Conservation (phyloP, 2,888 invertebrate species). For the Apamea anceps region DNA sequence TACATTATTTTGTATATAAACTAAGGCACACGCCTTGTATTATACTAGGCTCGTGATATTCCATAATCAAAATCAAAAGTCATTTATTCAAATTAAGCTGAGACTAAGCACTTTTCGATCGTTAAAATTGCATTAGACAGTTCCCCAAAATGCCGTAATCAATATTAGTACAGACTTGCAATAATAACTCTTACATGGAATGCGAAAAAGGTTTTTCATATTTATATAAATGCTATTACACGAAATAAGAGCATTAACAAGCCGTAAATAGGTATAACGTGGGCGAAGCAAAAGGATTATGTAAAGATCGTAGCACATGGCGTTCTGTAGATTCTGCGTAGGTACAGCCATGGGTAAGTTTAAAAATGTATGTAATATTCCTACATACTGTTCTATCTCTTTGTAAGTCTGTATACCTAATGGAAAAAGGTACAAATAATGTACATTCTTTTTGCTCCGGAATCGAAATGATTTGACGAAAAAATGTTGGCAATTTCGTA, state of each 20-base stretch:
- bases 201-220: too few species aligned
- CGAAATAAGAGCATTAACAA: neutral
- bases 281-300: conserved; percentile 1
- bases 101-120: neutral
- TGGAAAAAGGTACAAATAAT: conserved; percentile 38
- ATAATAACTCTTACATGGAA: neutral
- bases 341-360: conserved; percentile 27
- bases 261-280: neutral
- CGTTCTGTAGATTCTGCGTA: conserved; percentile 24
- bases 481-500: conserved; percentile 59
- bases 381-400: conserved; percentile 17
- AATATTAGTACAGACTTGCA: neutral
- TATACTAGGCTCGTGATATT: neutral
- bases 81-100: neutral
- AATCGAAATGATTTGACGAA: conserved; percentile 56
- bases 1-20: too few species aligned
- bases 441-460: conserved; percentile 33
- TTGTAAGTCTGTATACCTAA: conserved; percentile 10
- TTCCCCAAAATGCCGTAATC: neutral
- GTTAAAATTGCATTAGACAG: neutral
- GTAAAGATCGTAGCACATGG: neutral
- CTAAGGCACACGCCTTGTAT: neutral
- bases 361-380: conserved; percentile 44
- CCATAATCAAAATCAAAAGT: neutral
- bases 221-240: neutral